A percentile compares a stretch with the other conserved stretches of the same genome.
These are phyloP conservation scores for Mastomys natalensis DNA, from an alignment of 2,113 vertebrate genomes.

Conservation along the genomic window DNA sequence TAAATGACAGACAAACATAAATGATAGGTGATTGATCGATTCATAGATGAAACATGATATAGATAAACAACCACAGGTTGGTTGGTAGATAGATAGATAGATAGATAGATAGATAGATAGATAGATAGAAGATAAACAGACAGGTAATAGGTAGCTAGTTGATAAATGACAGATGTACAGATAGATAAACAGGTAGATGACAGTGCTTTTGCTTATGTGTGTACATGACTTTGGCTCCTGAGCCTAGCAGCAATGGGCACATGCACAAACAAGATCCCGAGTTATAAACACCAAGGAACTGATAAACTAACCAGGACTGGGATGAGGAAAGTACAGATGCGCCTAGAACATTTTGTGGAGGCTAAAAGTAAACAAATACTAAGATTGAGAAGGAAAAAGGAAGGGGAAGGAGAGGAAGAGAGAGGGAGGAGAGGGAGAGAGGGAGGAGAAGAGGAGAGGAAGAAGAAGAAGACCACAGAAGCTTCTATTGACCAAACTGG, in stretches of 20 bases:
- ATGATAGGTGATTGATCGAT: neutral
- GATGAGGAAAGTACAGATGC: neutral
- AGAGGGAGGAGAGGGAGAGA: neutral
- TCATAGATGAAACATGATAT: neutral
- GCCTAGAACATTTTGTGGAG: neutral
- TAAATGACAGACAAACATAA: neutral
- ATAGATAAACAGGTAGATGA: neutral
- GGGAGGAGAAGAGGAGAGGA: neutral
- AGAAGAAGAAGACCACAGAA: neutral
- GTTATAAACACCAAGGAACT: neutral
- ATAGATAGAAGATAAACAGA: neutral
- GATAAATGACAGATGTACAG: neutral
- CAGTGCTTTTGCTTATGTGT: rapidly evolving
- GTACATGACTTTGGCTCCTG: neutral
- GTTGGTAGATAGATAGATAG: neutral
- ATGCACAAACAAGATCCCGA: neutral
- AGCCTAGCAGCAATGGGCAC: neutral
- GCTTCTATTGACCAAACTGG: neutral
- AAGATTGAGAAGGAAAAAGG: neutral
- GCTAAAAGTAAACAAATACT: neutral
- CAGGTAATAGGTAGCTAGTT: neutral
- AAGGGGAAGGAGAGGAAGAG: neutral
- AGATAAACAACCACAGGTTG: neutral
- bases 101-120: neutral
- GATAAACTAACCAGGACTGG: neutral